A percentile compares a stretch with the other conserved stretches of the same genome.
Evolutionary conservation across 2,113 vertebrate genomes (phyloP).

Genomic region (Sebastes schlegelii): DNA sequence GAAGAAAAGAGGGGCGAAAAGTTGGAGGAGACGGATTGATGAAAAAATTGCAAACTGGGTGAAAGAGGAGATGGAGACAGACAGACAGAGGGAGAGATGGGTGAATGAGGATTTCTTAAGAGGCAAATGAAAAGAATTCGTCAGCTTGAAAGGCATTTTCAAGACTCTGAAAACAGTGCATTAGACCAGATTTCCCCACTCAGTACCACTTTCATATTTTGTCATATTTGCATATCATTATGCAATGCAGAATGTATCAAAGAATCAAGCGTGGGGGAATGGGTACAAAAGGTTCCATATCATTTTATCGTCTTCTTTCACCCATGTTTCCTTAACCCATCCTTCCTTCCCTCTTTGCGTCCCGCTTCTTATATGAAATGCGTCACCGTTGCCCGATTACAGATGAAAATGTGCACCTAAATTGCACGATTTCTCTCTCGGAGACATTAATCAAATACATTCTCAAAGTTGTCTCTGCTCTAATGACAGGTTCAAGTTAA

Average conservation of each 20-base stretch:
- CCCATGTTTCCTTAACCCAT: slow-evolving; percentile 16
- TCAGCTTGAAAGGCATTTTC: slow-evolving; percentile 51
- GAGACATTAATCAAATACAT: slow-evolving; percentile 5
- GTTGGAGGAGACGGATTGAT: slow-evolving; percentile 1
- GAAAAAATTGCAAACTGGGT: slow-evolving; percentile 18
- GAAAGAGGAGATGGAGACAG: slow-evolving; percentile 21
- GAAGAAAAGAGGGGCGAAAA: not conserved
- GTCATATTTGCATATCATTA: slow-evolving; percentile 72
- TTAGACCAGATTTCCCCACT: slow-evolving; percentile 54
- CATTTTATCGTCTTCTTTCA: slow-evolving; percentile 35
- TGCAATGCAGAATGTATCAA: slow-evolving; percentile 51
- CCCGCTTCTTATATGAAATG: slow-evolving; percentile 24
- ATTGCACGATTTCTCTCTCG: not conserved
- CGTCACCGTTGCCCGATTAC: slow-evolving; percentile 2
- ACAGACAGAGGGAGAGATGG: not conserved
- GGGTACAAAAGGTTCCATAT: slow-evolving; percentile 53
- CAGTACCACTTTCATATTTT: slow-evolving; percentile 60
- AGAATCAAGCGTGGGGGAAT: slow-evolving; percentile 28
- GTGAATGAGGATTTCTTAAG: slow-evolving; percentile 36
- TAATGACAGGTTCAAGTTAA: not conserved
- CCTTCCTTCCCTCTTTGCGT: slow-evolving; percentile 9
- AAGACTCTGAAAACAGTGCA: slow-evolving; percentile 42
- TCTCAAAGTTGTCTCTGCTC: slow-evolving; percentile 6
- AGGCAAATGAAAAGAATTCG: slow-evolving; percentile 35
- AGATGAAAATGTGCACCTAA: slow-evolving; percentile 1